Evolutionary conservation across 2,113 vertebrate genomes (phyloP).

Genomic region (Sprattus sprattus): DNA sequence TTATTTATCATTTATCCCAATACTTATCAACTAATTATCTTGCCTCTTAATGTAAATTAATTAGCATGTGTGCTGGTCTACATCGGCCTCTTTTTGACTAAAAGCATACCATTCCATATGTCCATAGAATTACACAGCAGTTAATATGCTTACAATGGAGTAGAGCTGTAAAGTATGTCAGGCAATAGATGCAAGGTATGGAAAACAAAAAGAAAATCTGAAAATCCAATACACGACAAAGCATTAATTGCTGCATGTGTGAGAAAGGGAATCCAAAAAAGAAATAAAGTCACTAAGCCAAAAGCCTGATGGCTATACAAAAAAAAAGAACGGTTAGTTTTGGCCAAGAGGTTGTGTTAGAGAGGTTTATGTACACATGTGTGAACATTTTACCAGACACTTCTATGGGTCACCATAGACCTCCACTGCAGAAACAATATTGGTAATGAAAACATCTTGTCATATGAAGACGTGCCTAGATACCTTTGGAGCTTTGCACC

Average conservation of each 20-base stretch:
- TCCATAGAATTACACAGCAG: too few species aligned
- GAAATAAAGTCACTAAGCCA: not conserved
- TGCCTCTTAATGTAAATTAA: too few species aligned
- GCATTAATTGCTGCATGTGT: not conserved
- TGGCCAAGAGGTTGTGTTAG: not conserved
- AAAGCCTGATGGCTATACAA: not conserved
- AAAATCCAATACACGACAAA: too few species aligned
- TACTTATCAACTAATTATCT: too few species aligned
- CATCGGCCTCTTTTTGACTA: too few species aligned
- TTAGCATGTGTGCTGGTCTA: too few species aligned
- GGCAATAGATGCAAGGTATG: not conserved
- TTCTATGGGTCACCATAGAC: not conserved
- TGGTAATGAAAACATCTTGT: constrained; percentile 15
- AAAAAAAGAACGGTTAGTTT: not conserved
- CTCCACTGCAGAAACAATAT: not conserved
- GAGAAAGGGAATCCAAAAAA: not conserved
- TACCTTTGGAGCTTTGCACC: not conserved
- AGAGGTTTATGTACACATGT: not conserved
- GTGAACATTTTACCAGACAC: not conserved
- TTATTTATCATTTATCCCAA: too few species aligned
- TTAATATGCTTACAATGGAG: not conserved
- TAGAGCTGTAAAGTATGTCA: not conserved
- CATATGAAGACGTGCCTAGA: not conserved
- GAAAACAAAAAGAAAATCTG: not conserved
- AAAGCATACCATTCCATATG: too few species aligned